Percentiles rank a stretch among this genome's conserved stretches.
These are phyloP conservation scores for Orgyia antiqua DNA, from an alignment of 2,888 invertebrate species.

Conservation along the genomic window DNA sequence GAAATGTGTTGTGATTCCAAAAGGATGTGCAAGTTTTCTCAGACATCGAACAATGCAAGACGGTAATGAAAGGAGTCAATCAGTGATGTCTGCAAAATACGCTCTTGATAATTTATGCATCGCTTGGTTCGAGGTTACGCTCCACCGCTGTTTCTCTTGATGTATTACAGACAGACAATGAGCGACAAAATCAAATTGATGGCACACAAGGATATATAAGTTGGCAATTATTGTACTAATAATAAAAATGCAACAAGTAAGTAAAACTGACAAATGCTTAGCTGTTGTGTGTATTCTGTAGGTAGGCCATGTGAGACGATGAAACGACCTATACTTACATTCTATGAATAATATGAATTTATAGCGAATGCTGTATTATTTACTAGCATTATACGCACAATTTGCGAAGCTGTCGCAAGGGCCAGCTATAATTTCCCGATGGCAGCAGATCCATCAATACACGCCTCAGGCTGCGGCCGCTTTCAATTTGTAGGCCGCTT, in stretches of 20 bases:
- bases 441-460: conserved; percentile 77
- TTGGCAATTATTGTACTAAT: conserved; percentile 13
- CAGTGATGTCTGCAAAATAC: conserved; percentile 67
- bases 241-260: conserved; percentile 12
- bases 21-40: conserved; percentile 69
- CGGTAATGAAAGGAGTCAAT: conserved; percentile 77
- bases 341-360: conserved; percentile 60
- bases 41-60: conserved; percentile 63
- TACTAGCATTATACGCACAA: conserved; percentile 77
- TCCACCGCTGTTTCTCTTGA: conserved; percentile 35
- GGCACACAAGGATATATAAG: conserved; percentile 13
- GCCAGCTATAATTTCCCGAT: conserved; percentile 72
- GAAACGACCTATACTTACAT: conserved; percentile 33
- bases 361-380: conserved; percentile 67
- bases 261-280: conserved; percentile 10
- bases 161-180: conserved; percentile 49
- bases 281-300: conserved; percentile 23
- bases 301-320: conserved; percentile 37
- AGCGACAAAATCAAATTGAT: conserved; percentile 37
- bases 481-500: conserved; percentile 77
- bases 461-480: conserved; percentile 68
- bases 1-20: conserved; percentile 74
- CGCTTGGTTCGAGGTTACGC: conserved; percentile 29
- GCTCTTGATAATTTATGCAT: conserved; percentile 66
- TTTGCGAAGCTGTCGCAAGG: conserved; percentile 77